phyloP scores from a whole-genome alignment of 2,888 invertebrate species.

The Hyles lineata region DNA sequence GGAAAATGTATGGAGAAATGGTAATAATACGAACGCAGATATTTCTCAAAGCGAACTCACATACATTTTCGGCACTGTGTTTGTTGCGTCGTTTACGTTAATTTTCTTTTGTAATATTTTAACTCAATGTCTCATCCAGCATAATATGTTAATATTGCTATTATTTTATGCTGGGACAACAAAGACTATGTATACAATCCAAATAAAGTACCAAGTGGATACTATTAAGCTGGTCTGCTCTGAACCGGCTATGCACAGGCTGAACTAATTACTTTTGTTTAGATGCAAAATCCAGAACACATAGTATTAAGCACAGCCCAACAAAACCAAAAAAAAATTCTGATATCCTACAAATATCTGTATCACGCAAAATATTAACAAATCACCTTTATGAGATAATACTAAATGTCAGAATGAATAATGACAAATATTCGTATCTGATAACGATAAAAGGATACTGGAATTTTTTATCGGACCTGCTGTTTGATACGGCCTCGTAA shows the following conservation, averaged over 20 bases:
- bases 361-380: not conserved
- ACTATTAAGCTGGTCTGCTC: too few species aligned
- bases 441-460: slow-evolving; percentile 6
- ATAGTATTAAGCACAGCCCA: too few species aligned
- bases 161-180: too few species aligned
- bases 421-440: not conserved
- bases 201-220: too few species aligned
- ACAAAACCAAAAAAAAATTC: not conserved
- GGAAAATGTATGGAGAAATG: not conserved
- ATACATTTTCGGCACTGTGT: not conserved
- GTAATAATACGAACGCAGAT: not conserved
- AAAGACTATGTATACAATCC: too few species aligned
- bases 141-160: too few species aligned
- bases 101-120: not conserved
- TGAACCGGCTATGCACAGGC: too few species aligned
- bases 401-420: slow-evolving; percentile 7
- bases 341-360: not conserved
- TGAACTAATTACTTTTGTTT: too few species aligned
- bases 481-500: slow-evolving; percentile 17
- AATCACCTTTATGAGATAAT: not conserved
- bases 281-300: too few species aligned
- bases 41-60: not conserved
- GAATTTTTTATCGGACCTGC: slow-evolving; percentile 9
- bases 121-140: too few species aligned
- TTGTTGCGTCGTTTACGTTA: not conserved